phyloP scores from a whole-genome alignment of 1,140 invertebrate genomes.

The Thalassaphorura encarpata region DNA sequence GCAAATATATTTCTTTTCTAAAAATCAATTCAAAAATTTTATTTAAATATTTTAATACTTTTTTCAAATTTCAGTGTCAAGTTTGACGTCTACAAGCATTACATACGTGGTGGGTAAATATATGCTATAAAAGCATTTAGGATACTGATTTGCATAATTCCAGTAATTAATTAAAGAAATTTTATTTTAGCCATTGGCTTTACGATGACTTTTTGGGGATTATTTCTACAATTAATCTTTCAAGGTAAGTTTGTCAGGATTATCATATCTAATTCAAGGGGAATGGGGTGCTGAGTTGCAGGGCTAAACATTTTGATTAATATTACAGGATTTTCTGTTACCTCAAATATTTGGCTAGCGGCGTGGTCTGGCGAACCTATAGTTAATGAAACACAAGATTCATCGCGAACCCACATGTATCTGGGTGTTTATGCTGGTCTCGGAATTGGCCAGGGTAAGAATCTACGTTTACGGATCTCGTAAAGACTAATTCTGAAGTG shows the following conservation, averaged over 20 bases:
- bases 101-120: no score
- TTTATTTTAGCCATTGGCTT: constrained; percentile 46
- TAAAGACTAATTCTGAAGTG: background rate
- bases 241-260: constrained; percentile 45
- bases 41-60: no score
- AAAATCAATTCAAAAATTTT: no score
- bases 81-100: background rate
- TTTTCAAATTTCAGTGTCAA: background rate
- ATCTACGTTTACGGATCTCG: background rate
- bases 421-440: constrained; percentile 78
- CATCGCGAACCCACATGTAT: constrained; percentile 58
- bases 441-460: constrained; percentile 71
- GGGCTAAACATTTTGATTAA: background rate
- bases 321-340: constrained; percentile 58
- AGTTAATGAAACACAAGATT: constrained; percentile 39
- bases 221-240: constrained; percentile 73
- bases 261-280: background rate
- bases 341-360: constrained; percentile 86
- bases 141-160: constrained; percentile 38
- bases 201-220: constrained; percentile 56
- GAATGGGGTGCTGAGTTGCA: background rate
- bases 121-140: background rate
- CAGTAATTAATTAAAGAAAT: constrained; percentile 42
- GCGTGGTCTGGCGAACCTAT: constrained; percentile 64
- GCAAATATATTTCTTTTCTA: no score